Base-by-base conservation (phyloP, 2,113 vertebrate genomes). In the Sylvia atricapilla region DNA sequence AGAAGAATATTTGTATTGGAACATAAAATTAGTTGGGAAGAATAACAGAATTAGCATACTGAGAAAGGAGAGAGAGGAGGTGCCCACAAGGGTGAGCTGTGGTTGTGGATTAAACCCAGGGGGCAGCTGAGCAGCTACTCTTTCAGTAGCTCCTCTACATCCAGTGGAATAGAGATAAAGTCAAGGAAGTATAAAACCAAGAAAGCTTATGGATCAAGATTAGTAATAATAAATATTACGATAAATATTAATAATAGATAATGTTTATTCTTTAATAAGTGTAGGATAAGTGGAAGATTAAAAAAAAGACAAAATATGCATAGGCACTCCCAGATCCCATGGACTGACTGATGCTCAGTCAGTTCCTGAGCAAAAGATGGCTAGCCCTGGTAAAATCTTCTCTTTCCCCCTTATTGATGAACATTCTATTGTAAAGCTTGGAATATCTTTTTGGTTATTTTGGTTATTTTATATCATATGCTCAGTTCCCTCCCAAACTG, bases 261-360 rank as follows among this genome's bases (percentile, higher is more conserved):
- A 11, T 19, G 56, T 27, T 58, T 33, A 31, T 59, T 31, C 4
- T 56, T 68, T 62, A 35, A 21, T n/a, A 64, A 31, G 13, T 56
- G 11, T 70, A n/a, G 10, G 4, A 8, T 46, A 43, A 78, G 3
- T 30, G 7, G 31, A 68, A 43, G 13, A 49, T 24, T 13, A 7
- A 2, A 43, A 49, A 35, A 2, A 79, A 74, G 80, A 12, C 8
- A 46, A 76, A 35, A n/a, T 7, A 18, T 52, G 15, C 7, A 47
- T 46, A 46, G 8, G 3, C 10, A 70, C 10, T 43, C 9, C 37
- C 5, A 33, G 8, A 9, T 78, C 17, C n/a, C 4, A 11, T 8
- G 18, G 13, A 19, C 1, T 79, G 41, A 58, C 5, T 0, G 0
- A 28, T 50, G 25, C 3, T 41, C 10, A 62, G 12, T 6, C 12